Evolutionary conservation across 1,140 invertebrate genomes (phyloP).

Genomic region (Drosophila albomicans): DNA sequence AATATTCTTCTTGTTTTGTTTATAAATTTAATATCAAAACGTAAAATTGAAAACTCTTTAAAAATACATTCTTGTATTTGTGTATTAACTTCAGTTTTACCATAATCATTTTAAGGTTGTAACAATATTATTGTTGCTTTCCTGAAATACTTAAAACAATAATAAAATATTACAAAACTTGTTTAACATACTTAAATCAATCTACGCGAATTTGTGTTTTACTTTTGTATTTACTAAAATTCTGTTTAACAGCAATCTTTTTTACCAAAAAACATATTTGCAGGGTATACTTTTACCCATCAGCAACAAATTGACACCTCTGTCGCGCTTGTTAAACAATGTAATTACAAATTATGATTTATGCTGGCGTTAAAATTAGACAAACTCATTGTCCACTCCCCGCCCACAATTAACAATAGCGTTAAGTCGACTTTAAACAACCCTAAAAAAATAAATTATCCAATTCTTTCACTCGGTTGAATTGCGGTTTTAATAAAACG

Average conservation of each 20-base stretch:
- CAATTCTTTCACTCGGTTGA: slow-evolving; percentile 43
- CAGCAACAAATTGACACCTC: background rate
- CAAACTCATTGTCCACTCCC: slow-evolving; percentile 30
- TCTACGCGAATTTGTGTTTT: no score
- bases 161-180: no score
- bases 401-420: slow-evolving; percentile 54
- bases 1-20: no score
- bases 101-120: no score
- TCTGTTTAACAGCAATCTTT: background rate
- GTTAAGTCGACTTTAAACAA: slow-evolving; percentile 36
- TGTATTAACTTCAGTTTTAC: no score
- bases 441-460: slow-evolving; percentile 39
- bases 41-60: no score
- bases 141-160: no score
- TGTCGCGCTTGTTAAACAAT: slow-evolving; percentile 44
- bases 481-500: slow-evolving; percentile 74
- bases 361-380: slow-evolving; percentile 39
- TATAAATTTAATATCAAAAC: no score
- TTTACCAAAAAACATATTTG: background rate
- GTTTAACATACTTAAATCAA: no score
- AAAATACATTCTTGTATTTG: no score
- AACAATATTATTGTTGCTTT: no score
- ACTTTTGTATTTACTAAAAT: no score
- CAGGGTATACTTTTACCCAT: slow-evolving; percentile 15
- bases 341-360: slow-evolving; percentile 63